These are phyloP conservation scores for Centruroides vittatus DNA, from an alignment of 1,140 invertebrate genomes.

Conservation along the genomic window DNA sequence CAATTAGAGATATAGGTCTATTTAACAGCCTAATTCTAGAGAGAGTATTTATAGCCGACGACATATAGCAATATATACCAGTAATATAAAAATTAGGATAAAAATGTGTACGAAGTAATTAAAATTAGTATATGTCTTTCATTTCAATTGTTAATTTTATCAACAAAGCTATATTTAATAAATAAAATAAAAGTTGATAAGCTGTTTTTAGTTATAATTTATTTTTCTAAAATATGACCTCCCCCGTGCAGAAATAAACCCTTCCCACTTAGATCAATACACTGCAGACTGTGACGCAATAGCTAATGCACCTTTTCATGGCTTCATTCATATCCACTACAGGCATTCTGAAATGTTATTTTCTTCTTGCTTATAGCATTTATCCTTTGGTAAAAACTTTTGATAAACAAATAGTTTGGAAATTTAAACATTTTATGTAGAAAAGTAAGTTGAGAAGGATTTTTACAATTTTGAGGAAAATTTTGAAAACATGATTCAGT, in stretches of 20 bases:
- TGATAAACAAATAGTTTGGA: neutral
- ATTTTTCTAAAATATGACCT: neutral
- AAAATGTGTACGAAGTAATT: too few species aligned
- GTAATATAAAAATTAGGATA: too few species aligned
- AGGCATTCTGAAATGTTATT: neutral
- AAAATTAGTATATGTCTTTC: too few species aligned
- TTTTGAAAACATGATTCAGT: neutral
- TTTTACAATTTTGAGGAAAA: neutral
- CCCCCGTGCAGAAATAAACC: constrained; percentile 3
- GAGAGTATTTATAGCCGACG: too few species aligned
- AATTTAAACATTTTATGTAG: neutral
- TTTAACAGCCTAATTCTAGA: too few species aligned
- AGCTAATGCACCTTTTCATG: neutral
- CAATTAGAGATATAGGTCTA: too few species aligned
- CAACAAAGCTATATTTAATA: too few species aligned
- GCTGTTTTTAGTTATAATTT: neutral
- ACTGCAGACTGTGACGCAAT: neutral
- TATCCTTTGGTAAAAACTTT: constrained; percentile 2
- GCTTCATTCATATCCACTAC: neutral
- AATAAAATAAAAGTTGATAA: neutral
- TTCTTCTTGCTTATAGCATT: neutral
- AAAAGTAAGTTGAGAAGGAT: neutral
- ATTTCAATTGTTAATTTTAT: too few species aligned
- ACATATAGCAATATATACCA: too few species aligned
- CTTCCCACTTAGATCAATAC: constrained; percentile 8